Evolutionary conservation across 1,140 invertebrate genomes (phyloP).

Genomic region (Leguminivora glycinivorella): DNA sequence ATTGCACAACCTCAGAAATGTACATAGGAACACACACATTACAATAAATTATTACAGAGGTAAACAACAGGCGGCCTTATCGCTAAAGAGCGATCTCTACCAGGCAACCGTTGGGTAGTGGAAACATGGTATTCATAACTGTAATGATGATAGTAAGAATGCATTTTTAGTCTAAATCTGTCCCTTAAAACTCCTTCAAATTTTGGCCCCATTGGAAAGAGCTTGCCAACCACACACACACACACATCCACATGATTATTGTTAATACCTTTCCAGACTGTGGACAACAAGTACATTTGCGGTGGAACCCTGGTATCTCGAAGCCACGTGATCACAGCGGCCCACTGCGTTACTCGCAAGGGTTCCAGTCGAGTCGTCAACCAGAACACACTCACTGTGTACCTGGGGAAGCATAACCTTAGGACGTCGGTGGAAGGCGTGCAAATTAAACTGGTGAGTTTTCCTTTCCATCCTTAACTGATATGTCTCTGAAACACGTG

Average conservation of each 20-base stretch:
- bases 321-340: constrained; percentile 89
- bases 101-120: too few species aligned
- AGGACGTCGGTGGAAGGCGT: constrained; percentile 72
- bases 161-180: too few species aligned
- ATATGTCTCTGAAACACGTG: neutral
- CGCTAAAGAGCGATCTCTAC: too few species aligned
- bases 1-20: too few species aligned
- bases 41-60: too few species aligned
- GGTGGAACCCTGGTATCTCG: constrained; percentile 89
- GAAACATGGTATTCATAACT: too few species aligned
- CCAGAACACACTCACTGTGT: constrained; percentile 67
- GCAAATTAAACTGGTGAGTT: constrained; percentile 65
- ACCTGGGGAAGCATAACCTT: constrained; percentile 78
- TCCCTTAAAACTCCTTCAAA: too few species aligned
- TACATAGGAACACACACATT: too few species aligned
- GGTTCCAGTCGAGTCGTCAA: constrained; percentile 52
- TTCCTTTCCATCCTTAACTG: neutral
- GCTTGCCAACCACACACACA: too few species aligned
- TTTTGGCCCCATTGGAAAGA: too few species aligned
- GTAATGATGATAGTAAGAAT: too few species aligned
- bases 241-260: constrained; percentile 12
- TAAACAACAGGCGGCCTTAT: too few species aligned
- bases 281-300: constrained; percentile 82
- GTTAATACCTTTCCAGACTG: constrained; percentile 55
- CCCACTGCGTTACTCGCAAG: constrained; percentile 85